These are phyloP conservation scores for Meloidogyne floridensis DNA, from an alignment of 1,140 invertebrate genomes.

Conservation along the genomic window DNA sequence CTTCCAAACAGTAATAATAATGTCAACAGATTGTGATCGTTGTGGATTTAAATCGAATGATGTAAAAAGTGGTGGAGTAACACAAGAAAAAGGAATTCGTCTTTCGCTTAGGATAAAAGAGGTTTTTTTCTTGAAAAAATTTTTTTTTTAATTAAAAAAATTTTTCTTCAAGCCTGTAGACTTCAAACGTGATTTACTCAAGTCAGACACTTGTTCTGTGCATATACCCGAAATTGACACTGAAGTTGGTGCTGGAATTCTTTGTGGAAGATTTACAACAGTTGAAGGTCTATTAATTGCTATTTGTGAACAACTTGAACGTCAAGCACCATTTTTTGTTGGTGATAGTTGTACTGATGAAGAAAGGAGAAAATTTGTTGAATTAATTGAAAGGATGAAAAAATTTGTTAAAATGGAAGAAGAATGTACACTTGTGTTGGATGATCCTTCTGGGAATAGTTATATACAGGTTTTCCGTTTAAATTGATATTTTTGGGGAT, in stretches of 20 bases:
- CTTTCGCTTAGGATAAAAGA: slow-evolving; percentile 78
- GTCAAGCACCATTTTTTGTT: slow-evolving; percentile 61
- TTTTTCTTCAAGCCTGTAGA: slow-evolving; percentile 71
- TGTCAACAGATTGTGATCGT: slow-evolving; percentile 87
- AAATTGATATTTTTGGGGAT: neutral
- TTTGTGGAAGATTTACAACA: slow-evolving; percentile 93
- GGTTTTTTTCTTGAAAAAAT: slow-evolving; percentile 50
- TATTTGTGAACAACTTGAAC: slow-evolving; percentile 66
- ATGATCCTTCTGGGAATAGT: slow-evolving; percentile 95
- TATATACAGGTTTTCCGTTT: slow-evolving; percentile 74
- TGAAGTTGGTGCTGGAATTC: slow-evolving; percentile 78
- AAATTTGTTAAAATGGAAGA: slow-evolving; percentile 71
- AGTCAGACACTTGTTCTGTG: slow-evolving; percentile 89
- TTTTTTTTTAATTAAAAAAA: slow-evolving; percentile 15
- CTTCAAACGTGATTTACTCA: slow-evolving; percentile 87
- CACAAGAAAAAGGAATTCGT: slow-evolving; percentile 79
- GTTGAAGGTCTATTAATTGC: slow-evolving; percentile 77
- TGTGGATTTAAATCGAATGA: slow-evolving; percentile 90
- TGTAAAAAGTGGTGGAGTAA: slow-evolving; percentile 89
- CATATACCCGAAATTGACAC: slow-evolving; percentile 87
- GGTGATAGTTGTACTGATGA: slow-evolving; percentile 53
- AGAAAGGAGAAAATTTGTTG: slow-evolving; percentile 44
- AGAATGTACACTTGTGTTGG: slow-evolving; percentile 79
- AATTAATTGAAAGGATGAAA: slow-evolving; percentile 51
- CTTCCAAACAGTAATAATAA: slow-evolving; percentile 94